These are phyloP conservation scores for Neolamprologus kungweensis DNA, from an alignment of 2,113 vertebrate species.

Conservation along the genomic window DNA sequence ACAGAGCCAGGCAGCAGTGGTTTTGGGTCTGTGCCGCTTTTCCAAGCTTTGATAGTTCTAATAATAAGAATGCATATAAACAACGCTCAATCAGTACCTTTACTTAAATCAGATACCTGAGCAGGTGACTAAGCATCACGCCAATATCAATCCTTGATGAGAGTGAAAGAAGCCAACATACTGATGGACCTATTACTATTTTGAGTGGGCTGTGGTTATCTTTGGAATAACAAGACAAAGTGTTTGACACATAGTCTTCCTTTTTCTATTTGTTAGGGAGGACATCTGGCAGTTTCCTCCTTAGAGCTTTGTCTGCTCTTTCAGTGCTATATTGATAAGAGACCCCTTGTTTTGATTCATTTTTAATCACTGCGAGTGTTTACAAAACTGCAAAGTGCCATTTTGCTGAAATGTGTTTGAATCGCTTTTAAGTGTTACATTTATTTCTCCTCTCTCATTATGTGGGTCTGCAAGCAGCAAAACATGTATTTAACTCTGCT, in stretches of 20 bases:
- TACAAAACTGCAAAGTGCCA: neutral
- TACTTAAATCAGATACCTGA: neutral
- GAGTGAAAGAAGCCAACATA: neutral
- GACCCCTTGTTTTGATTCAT: neutral
- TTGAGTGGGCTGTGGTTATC: neutral
- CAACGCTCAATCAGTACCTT: neutral
- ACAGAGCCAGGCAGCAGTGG: neutral
- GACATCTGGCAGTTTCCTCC: neutral
- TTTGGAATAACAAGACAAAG: neutral
- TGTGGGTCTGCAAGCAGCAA: neutral
- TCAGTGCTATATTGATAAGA: neutral
- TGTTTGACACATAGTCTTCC: neutral
- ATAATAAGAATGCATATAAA: constrained; percentile 6
- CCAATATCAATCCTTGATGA: neutral
- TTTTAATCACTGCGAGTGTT: neutral
- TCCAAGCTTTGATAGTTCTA: neutral
- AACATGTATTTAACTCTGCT: neutral
- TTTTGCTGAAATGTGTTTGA: neutral
- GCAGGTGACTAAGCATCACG: neutral
- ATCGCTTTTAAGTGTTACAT: neutral
- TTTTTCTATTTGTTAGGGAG: neutral
- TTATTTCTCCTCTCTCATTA: neutral
- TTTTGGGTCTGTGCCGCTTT: neutral
- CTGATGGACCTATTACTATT: neutral
- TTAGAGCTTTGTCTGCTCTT: neutral